Conservation (phyloP, 2,888 invertebrate genomes). For the Dryadula phaetusa region DNA sequence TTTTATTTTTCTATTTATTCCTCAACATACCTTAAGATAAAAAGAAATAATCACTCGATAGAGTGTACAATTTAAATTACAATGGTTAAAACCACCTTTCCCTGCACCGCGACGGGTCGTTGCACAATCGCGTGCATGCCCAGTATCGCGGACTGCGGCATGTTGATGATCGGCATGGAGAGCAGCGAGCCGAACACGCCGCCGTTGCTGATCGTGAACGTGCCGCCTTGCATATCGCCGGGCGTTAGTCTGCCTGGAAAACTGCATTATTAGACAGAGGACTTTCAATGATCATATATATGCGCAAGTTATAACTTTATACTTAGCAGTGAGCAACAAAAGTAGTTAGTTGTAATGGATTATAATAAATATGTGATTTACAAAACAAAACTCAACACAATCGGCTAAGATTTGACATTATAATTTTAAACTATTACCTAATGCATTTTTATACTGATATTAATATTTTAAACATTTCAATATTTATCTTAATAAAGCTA, state of each 20-base stretch:
- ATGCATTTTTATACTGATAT: too few species aligned
- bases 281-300: constrained; percentile 3
- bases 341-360: too few species aligned
- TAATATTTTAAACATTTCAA: too few species aligned
- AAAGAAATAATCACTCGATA: neutral
- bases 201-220: constrained; percentile 99
- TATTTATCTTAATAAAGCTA: too few species aligned
- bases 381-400: too few species aligned
- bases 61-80: neutral
- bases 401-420: too few species aligned
- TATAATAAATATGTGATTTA: too few species aligned
- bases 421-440: too few species aligned
- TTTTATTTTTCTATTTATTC: too few species aligned
- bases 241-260: constrained; percentile 88
- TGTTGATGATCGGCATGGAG: constrained; percentile 99
- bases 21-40: neutral
- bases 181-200: constrained; percentile 98
- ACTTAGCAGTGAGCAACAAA: too few species aligned
- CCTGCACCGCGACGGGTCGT: constrained; percentile 95
- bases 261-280: neutral
- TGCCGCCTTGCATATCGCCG: constrained; percentile 99
- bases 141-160: constrained; percentile 98
- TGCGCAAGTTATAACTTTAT: neutral
- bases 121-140: constrained; percentile 99
- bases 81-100: constrained; percentile 88